Conservation (phyloP, 2,888 invertebrate species). For the Penaeus monodon region DNA sequence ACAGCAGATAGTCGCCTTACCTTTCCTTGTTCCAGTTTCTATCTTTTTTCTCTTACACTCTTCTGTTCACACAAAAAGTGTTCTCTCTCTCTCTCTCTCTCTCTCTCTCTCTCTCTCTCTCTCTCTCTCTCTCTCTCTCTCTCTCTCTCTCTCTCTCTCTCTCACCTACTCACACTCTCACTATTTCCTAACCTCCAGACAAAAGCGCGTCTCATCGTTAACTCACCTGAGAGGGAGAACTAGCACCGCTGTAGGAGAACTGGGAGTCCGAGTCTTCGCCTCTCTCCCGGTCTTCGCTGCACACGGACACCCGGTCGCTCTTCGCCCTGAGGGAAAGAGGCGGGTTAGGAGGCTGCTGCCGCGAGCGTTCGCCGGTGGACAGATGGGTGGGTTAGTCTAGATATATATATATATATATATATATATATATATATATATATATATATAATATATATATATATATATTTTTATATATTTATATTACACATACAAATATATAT, state of each 20-base stretch:
- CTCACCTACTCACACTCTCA: slow-evolving; percentile 20
- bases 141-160: slow-evolving; percentile 9
- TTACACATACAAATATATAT: too few species aligned
- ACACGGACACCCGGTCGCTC: slow-evolving; percentile 45
- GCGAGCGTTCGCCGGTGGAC: background rate
- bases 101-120: background rate
- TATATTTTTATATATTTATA: too few species aligned
- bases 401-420: slow-evolving; percentile 22
- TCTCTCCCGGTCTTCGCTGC: slow-evolving; percentile 47
- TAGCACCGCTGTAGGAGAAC: slow-evolving; percentile 83
- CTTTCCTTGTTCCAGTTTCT: background rate
- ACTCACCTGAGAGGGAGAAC: slow-evolving; percentile 76
- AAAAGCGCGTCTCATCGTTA: background rate
- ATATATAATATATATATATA: background rate
- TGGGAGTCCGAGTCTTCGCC: slow-evolving; percentile 80
- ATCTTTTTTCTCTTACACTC: background rate
- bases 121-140: slow-evolving; percentile 17
- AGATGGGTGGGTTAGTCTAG: too few species aligned
- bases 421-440: background rate
- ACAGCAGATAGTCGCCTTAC: background rate
- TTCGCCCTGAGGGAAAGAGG: slow-evolving; percentile 21
- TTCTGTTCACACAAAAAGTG: background rate
- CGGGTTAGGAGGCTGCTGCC: background rate
- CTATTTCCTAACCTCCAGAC: background rate
- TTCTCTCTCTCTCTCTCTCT: background rate